Evolutionary conservation across 2,797 vertebrate species (phyloP).

Genomic region (Sardinella longiceps): DNA sequence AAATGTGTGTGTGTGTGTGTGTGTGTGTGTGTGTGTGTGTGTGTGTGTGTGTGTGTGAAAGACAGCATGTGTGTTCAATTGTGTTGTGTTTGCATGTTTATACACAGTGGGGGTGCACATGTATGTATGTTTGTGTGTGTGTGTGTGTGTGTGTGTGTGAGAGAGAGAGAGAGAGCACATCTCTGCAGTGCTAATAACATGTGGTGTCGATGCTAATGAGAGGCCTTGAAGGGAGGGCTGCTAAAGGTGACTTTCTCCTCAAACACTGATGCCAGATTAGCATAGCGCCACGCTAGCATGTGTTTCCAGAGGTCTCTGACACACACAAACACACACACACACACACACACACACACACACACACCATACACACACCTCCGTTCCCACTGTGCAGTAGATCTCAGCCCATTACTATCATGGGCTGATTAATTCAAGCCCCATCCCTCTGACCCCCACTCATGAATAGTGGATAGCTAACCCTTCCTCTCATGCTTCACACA

Average conservation of each 20-base stretch:
- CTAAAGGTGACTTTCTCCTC: constrained; percentile 55
- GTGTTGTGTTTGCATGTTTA: neutral
- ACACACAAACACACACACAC: neutral
- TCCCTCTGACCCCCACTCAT: constrained; percentile 13
- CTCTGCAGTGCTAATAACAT: constrained; percentile 46
- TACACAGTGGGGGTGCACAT: neutral
- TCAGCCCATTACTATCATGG: constrained; percentile 4
- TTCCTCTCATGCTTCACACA: constrained; percentile 2
- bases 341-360: constrained; percentile 2
- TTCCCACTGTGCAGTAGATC: constrained; percentile 57
- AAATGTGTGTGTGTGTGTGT: neutral
- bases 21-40: neutral
- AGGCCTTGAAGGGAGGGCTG: constrained; percentile 7
- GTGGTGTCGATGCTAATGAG: constrained; percentile 51
- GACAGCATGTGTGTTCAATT: too few species aligned
- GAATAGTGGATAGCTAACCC: neutral
- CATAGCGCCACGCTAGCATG: constrained; percentile 48
- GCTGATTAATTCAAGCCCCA: constrained; percentile 10
- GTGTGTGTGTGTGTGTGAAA: neutral
- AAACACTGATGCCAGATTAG: constrained; percentile 56
- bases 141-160: neutral
- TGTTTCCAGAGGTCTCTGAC: constrained; percentile 35
- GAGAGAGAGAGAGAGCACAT: neutral
- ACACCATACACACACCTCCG: constrained; percentile 22
- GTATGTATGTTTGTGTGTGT: neutral